Base-by-base conservation (phyloP, 92 coral and sea anemone genomes). In the Anthopleura xanthogrammica region DNA sequence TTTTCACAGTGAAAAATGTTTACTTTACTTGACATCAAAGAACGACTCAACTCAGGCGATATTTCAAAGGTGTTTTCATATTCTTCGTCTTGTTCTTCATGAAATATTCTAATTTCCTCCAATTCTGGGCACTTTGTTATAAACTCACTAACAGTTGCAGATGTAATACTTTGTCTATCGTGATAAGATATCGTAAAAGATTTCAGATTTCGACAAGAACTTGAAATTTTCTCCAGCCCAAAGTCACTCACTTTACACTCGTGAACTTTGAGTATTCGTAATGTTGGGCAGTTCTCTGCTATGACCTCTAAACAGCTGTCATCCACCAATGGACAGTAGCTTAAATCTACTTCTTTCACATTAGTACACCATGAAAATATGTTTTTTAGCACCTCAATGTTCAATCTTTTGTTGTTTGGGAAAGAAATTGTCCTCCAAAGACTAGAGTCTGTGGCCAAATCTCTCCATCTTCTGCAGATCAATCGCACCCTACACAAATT, bases 401-500 rank as follows among this genome's bases (percentile, higher is more conserved):
- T 80, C 8, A 93, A 83, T 23, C 78, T 80, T 58, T 89, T 88
- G 85, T 87, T 86, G 79, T 81, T 86, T 57, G 94, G 92, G 58
- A 93, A 88, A 55, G 71, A 3, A 36, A 93, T 64, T 23, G 71
- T 77, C 42, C 88, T 75, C 97, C 97, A 93, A 36, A 93, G 92
- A 72, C 90, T 91, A 7, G 91, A 43, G 56, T 93, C 97, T n/a
- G 81, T 72, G 8, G 90, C 83, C 42, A 93, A 82, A 58, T 77
- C 83, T 20, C 77, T 82, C 97, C 97, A 93, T 68, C 82, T 82
- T 76, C 82, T 85, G 55, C 97, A 93, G 39, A 93, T 94, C 13
- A 85, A 82, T 13, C 90, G 88, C 7, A 91, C 42, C 46, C 85
- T 83, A 75, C 89, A 89, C 55, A 93, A 82, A 83, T 91, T 89